A percentile compares a stretch with the other conserved stretches of the same genome.
These are phyloP conservation scores for Mythimna vitellina DNA, from an alignment of 2,888 invertebrate genomes.

Conservation along the genomic window DNA sequence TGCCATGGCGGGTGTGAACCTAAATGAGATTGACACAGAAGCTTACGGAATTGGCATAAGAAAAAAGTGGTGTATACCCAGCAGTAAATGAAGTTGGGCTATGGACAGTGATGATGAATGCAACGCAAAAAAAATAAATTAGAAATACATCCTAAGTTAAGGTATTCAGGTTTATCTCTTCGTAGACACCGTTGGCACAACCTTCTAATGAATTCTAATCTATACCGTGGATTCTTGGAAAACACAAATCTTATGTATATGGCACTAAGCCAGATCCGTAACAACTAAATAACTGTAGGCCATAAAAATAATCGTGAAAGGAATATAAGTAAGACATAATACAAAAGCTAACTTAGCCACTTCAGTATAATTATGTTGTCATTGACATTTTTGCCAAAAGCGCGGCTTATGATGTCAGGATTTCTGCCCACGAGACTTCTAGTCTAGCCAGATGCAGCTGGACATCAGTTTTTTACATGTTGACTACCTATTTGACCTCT, in stretches of 20 bases:
- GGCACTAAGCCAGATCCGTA: constrained; percentile 19
- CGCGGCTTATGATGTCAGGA: constrained; percentile 2
- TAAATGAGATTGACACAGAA: too few species aligned
- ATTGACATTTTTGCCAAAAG: constrained; percentile 22
- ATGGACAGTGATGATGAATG: background rate
- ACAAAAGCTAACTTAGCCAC: constrained; percentile 11
- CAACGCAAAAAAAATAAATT: background rate
- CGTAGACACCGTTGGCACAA: background rate
- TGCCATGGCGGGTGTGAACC: too few species aligned
- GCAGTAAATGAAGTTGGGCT: background rate
- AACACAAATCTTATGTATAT: background rate
- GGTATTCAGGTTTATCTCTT: background rate
- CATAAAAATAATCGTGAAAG: background rate
- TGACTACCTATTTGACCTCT: background rate
- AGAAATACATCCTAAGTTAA: background rate
- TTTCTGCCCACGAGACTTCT: background rate
- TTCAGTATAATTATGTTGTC: background rate
- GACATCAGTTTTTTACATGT: background rate
- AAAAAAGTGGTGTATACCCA: background rate
- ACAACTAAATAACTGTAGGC: background rate
- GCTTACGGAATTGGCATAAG: background rate
- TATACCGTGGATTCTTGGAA: background rate
- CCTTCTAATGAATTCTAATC: background rate
- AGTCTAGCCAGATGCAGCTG: background rate
- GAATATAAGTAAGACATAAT: background rate